Base-by-base conservation (phyloP, 2,797 vertebrate genomes). In the Danio aesculapii region DNA sequence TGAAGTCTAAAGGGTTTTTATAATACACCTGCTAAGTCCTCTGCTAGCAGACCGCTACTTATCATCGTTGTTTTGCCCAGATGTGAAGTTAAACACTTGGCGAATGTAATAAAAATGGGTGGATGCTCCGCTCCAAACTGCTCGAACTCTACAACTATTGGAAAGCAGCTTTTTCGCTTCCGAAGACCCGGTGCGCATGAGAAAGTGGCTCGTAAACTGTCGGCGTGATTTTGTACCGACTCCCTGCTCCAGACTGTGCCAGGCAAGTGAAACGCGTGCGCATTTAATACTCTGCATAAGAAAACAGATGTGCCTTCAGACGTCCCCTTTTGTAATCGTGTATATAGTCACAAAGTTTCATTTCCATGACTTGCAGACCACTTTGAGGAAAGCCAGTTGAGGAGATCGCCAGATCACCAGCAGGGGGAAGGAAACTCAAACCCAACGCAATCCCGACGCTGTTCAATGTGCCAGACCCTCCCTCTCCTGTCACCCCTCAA, bases 121-220 rank as follows among this genome's bases (percentile, higher is more conserved):
- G 95, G 94, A 83, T 95, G 95, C 77, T 95, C 94, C 0, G 95
- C 95, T 87, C 94, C 95, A 6, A 93, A 95, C 83, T 95, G 95
- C 80, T 94, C 93, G 6, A 95, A 95, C 75, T 95, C 95, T 7
- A 94, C 94, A 64, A 94, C 90, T 64, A 93, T 93, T 6, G 95
- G 95, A 14, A 95, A 95, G 70, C 95, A 95, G 86, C 90, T 95
- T 14, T 95, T 95, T 11, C 89, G 95, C 6, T 95, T 74, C 95
- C 95, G 10, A 95, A 90, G 95, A 95, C 73, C 92, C 94, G 0
- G 73, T 89, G 6, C 89, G 95, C 0, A 94, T 93, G 90, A 94
- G 92, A 90, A 95, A 93, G 84, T 95, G 95, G 95, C 89, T 95
- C 41, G 83, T 93, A 57, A 95, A 95, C 88, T 95, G 93, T 82